These are phyloP conservation scores for Volucella bombylans DNA, from an alignment of 2,888 invertebrate species.

Conservation along the genomic window DNA sequence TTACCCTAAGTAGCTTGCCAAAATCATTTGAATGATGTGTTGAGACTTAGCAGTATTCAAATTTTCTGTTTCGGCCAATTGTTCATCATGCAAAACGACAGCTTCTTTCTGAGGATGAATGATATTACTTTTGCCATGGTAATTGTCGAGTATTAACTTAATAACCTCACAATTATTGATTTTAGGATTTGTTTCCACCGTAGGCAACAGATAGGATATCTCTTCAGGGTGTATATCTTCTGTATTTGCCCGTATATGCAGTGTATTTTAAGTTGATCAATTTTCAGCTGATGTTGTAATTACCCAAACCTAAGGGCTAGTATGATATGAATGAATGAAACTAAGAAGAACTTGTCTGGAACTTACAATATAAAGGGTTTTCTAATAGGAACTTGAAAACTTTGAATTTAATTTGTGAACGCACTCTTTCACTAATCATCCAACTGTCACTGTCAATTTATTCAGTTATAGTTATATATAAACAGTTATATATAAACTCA, in stretches of 20 bases:
- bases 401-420: too few species aligned
- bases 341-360: too few species aligned
- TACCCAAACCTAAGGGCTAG: constrained; percentile 94
- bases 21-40: too few species aligned
- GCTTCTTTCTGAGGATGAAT: constrained; percentile 90
- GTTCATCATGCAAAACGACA: constrained; percentile 87
- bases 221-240: constrained; percentile 92
- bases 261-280: constrained; percentile 90
- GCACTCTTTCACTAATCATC: too few species aligned
- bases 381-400: too few species aligned
- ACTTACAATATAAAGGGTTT: too few species aligned
- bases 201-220: constrained; percentile 92
- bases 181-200: constrained; percentile 94
- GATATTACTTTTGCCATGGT: constrained; percentile 87
- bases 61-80: constrained; percentile 79
- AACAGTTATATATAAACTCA: too few species aligned
- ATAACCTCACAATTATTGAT: constrained; percentile 91
- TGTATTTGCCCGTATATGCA: constrained; percentile 95
- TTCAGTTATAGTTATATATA: too few species aligned
- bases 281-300: constrained; percentile 93
- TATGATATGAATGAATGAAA: too few species aligned
- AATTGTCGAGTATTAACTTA: constrained; percentile 90
- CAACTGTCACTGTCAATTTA: too few species aligned
- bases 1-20: too few species aligned
- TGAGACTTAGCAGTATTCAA: constrained; percentile 82